Conservation (phyloP, 2,797 vertebrate species). For the Danionella dracula region DNA sequence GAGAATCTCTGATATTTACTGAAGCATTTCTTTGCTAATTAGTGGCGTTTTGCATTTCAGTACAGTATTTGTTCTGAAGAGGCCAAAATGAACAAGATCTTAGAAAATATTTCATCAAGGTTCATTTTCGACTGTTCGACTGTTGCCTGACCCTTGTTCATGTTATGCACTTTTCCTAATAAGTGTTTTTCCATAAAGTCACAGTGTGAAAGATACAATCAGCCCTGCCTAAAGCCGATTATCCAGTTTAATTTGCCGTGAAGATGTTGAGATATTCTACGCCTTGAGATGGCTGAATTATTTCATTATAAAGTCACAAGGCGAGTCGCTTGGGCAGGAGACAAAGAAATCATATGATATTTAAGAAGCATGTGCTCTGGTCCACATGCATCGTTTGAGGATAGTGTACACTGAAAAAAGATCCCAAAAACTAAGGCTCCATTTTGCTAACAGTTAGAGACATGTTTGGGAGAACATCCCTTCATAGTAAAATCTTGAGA, state of each 20-base stretch:
- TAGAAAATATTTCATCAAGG: slow-evolving; percentile 7
- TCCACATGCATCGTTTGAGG: not conserved
- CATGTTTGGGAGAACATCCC: too few relatives aligned
- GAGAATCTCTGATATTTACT: not conserved
- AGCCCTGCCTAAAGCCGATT: slow-evolving; percentile 17
- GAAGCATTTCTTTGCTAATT: slow-evolving; percentile 12
- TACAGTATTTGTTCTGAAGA: slow-evolving; percentile 18
- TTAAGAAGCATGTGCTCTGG: not conserved
- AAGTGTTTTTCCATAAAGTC: slow-evolving; percentile 9
- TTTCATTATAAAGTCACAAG: slow-evolving; percentile 26
- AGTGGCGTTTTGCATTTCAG: slow-evolving; percentile 18
- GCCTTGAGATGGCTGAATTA: slow-evolving; percentile 20
- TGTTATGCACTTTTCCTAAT: slow-evolving; percentile 9
- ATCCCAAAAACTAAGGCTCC: too few relatives aligned
- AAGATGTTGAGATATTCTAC: slow-evolving; percentile 17
- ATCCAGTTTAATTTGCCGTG: slow-evolving; percentile 17
- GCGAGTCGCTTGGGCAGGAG: slow-evolving; percentile 10
- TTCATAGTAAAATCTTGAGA: too few relatives aligned
- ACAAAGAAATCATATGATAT: slow-evolving; percentile 6
- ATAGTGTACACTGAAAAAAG: too few relatives aligned
- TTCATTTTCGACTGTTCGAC: not conserved
- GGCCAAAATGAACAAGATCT: slow-evolving; percentile 17
- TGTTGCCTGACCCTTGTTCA: slow-evolving; percentile 9
- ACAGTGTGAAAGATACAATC: slow-evolving; percentile 19
- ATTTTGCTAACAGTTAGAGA: too few relatives aligned